A percentile compares a stretch with the other conserved stretches of the same genome.
These are phyloP conservation scores for Takifugu ocellatus DNA, from an alignment of 2,797 vertebrate genomes.

Conservation along the genomic window DNA sequence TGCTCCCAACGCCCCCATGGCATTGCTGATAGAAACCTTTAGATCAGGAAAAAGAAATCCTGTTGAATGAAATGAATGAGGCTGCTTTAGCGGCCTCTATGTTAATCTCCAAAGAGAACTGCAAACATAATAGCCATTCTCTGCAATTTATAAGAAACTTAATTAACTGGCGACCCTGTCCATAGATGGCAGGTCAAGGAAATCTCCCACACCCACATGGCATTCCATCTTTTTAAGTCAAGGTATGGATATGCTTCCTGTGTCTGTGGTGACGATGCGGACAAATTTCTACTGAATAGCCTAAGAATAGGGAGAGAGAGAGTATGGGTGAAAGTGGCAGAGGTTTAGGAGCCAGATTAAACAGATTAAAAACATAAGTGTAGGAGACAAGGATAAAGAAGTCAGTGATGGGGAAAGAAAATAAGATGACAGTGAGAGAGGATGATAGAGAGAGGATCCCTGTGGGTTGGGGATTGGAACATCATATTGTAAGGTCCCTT, in stretches of 20 bases:
- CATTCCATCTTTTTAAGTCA: constrained; percentile 41
- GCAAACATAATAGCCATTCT: constrained; percentile 58
- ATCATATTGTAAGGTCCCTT: constrained; percentile 64
- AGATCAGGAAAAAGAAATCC: constrained; percentile 56
- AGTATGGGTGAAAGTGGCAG: constrained; percentile 34
- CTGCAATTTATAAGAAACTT: constrained; percentile 52
- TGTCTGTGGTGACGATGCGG: too few relatives aligned
- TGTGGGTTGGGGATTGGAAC: constrained; percentile 62
- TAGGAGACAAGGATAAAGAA: constrained; percentile 32
- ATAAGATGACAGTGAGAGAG: constrained; percentile 23
- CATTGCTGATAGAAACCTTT: constrained; percentile 55
- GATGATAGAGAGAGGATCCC: constrained; percentile 42
- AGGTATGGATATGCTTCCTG: constrained; percentile 8
- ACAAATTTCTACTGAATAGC: not conserved
- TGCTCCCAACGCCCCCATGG: constrained; percentile 57
- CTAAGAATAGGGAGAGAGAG: not conserved
- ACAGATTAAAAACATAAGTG: constrained; percentile 40
- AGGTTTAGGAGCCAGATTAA: constrained; percentile 42
- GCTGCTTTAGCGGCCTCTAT: constrained; percentile 61
- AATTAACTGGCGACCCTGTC: constrained; percentile 64
- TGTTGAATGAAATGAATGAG: constrained; percentile 65
- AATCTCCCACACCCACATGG: constrained; percentile 53
- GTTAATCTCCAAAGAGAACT: constrained; percentile 66
- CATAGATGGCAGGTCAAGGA: constrained; percentile 63
- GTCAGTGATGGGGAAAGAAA: constrained; percentile 32